Percentiles rank a stretch among this genome's conserved stretches.
Evolutionary conservation across 2,888 invertebrate species (phyloP).

Genomic region (Ceratothoa steindachneri): DNA sequence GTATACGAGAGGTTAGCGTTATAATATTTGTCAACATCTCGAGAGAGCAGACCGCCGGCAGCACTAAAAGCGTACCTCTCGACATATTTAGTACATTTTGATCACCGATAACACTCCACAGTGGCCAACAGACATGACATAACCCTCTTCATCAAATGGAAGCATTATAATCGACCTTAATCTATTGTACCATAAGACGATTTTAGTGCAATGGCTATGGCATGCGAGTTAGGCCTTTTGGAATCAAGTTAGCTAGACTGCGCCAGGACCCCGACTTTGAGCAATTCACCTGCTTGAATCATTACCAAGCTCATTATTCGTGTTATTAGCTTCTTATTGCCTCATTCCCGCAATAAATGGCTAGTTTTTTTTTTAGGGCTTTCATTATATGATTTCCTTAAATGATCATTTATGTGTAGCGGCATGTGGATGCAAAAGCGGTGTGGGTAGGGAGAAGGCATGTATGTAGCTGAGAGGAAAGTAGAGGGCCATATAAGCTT

Average conservation of each 20-base stretch:
- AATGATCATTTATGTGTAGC: no score
- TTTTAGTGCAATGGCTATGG: not conserved
- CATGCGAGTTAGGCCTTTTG: not conserved
- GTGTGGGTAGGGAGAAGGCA: no score
- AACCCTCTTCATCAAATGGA: not conserved
- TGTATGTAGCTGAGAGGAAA: no score
- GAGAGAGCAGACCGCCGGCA: not conserved
- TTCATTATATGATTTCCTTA: not conserved
- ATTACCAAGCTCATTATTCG: not conserved
- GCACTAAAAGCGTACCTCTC: not conserved
- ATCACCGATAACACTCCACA: not conserved
- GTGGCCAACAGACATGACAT: not conserved
- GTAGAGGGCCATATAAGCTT: no score
- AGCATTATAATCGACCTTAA: not conserved
- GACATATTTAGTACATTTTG: not conserved
- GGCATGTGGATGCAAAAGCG: no score
- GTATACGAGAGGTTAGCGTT: not conserved
- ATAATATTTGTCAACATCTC: not conserved
- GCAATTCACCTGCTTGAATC: not conserved
- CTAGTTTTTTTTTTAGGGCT: not conserved
- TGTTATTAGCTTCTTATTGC: not conserved
- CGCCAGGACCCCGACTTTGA: not conserved
- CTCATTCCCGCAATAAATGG: not conserved
- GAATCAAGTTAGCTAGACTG: not conserved
- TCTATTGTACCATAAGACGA: no score